phyloP scores from a whole-genome alignment of 1,140 invertebrate genomes.

The Rhizoglyphus robini region DNA sequence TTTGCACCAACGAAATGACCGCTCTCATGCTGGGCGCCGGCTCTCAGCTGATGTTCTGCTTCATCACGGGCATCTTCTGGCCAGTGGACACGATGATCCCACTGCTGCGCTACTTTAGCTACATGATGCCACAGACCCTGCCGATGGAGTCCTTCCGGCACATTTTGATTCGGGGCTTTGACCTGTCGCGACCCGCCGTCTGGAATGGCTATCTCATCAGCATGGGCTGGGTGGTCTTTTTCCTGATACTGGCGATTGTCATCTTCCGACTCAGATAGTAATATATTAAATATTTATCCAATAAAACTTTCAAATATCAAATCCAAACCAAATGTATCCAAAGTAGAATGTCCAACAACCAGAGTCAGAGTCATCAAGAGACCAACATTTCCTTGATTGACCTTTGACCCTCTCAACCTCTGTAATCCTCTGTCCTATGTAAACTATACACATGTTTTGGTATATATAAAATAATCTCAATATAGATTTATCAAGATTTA shows the following conservation, averaged over 20 bases:
- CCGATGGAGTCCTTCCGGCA: conserved; percentile 74
- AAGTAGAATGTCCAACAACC: too few relatives aligned
- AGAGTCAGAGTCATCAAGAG: too few relatives aligned
- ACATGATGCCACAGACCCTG: conserved; percentile 70
- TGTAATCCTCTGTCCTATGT: too few relatives aligned
- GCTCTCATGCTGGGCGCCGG: conserved; percentile 82
- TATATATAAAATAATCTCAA: too few relatives aligned
- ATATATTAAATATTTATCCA: too few relatives aligned
- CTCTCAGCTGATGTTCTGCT: conserved; percentile 63
- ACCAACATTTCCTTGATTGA: too few relatives aligned
- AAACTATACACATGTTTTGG: too few relatives aligned
- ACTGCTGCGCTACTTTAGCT: conserved; percentile 61
- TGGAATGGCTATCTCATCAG: conserved; percentile 16
- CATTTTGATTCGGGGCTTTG: conserved; percentile 57
- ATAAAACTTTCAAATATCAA: too few relatives aligned
- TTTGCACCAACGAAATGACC: conserved; percentile 33
- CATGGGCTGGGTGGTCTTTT: conserved; percentile 17
- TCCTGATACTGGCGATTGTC: conserved; percentile 15
- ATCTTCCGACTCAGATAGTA: conserved; percentile 19
- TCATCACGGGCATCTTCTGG: conserved; percentile 57
- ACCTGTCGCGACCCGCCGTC: conserved; percentile 30
- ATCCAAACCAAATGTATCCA: too few relatives aligned
- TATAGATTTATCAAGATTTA: too few relatives aligned
- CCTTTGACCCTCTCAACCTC: too few relatives aligned
- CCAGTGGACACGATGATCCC: conserved; percentile 81